These are phyloP conservation scores for Atta texana DNA, from an alignment of 1,140 invertebrate genomes.

Conservation along the genomic window DNA sequence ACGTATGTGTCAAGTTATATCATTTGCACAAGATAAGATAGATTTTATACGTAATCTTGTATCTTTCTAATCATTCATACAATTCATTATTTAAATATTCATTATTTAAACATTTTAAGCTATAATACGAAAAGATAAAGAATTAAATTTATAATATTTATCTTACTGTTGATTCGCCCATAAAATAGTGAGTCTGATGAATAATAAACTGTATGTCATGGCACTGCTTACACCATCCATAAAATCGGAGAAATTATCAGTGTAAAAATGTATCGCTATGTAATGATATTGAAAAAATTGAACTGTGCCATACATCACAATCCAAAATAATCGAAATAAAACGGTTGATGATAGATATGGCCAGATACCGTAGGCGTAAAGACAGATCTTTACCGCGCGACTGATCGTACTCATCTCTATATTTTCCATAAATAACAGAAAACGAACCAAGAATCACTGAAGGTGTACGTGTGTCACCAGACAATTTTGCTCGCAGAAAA, in stretches of 20 bases:
- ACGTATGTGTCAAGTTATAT: not conserved
- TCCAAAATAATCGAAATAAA: not conserved
- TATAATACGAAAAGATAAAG: not conserved
- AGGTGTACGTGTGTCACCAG: not conserved
- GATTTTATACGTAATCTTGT: not conserved
- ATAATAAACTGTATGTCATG: constrained; percentile 43
- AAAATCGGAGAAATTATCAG: constrained; percentile 17
- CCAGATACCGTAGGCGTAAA: constrained; percentile 29
- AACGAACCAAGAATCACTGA: not conserved
- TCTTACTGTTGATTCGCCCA: constrained; percentile 63
- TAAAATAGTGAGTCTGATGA: constrained; percentile 54
- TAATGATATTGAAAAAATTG: constrained; percentile 63
- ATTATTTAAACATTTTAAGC: not conserved
- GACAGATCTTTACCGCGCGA: constrained; percentile 20
- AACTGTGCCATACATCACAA: not conserved
- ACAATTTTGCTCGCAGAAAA: not conserved
- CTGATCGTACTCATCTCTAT: constrained; percentile 35
- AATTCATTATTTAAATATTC: not conserved
- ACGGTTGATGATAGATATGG: constrained; percentile 18
- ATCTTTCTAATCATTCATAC: not conserved
- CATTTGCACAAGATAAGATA: not conserved
- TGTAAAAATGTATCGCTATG: not conserved
- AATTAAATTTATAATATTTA: not conserved
- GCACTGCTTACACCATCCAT: constrained; percentile 57
- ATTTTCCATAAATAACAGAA: not conserved